Percentiles rank a stretch among this genome's conserved stretches.
Conservation (phyloP, 1,140 invertebrate genomes). For the Formica selysi region DNA sequence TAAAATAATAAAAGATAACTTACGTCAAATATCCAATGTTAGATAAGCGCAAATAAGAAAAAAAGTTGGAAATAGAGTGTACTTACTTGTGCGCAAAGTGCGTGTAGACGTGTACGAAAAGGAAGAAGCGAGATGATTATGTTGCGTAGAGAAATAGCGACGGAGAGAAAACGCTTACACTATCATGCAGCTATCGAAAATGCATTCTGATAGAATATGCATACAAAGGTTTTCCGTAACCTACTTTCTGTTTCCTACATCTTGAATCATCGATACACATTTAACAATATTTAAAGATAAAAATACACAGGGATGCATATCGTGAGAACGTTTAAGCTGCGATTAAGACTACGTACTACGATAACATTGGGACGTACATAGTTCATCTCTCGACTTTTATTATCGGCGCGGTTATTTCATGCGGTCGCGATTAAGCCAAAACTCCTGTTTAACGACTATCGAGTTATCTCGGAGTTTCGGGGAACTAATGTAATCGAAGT, state of each 20-base stretch:
- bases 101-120: slow-evolving; percentile 15
- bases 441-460: not conserved
- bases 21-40: slow-evolving; percentile 12
- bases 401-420: not conserved
- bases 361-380: slow-evolving; percentile 12
- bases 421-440: not conserved
- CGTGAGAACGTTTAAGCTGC: slow-evolving; percentile 58
- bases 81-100: slow-evolving; percentile 45
- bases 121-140: slow-evolving; percentile 14
- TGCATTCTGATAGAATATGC: slow-evolving; percentile 22
- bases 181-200: slow-evolving; percentile 52
- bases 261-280: not conserved
- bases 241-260: not conserved
- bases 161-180: slow-evolving; percentile 32
- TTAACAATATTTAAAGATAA: slow-evolving; percentile 9
- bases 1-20: slow-evolving; percentile 16
- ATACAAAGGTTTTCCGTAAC: slow-evolving; percentile 11
- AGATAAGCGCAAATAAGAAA: slow-evolving; percentile 34
- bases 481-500: not conserved
- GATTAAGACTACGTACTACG: slow-evolving; percentile 47
- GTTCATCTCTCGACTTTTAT: slow-evolving; percentile 32
- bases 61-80: slow-evolving; percentile 13
- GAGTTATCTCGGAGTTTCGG: not conserved
- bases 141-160: slow-evolving; percentile 35
- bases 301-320: slow-evolving; percentile 55